Evolutionary conservation across 1,140 invertebrate genomes (phyloP).

Genomic region (Trichonephila clavipes): DNA sequence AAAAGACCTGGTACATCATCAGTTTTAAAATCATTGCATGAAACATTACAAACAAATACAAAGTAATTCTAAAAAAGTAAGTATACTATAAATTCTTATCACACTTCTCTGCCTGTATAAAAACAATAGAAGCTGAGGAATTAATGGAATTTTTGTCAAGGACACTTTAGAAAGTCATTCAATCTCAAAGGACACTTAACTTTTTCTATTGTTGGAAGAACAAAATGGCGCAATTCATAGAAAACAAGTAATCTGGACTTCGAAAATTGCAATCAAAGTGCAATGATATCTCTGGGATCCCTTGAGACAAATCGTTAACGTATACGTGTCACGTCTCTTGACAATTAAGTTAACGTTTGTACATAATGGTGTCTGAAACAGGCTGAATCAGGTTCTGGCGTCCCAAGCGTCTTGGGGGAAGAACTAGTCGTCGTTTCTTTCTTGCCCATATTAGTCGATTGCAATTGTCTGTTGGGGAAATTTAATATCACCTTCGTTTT

Average conservation of each 20-base stretch:
- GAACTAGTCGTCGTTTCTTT: background rate
- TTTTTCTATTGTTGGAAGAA: background rate
- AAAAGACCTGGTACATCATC: too few species aligned
- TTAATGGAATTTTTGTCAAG: background rate
- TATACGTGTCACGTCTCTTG: slow-evolving; percentile 6
- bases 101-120: background rate
- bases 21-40: too few species aligned
- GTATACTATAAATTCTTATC: too few species aligned
- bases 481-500: slow-evolving; percentile 21
- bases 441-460: background rate
- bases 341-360: slow-evolving; percentile 35
- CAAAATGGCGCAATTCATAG: slow-evolving; percentile 4
- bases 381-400: background rate
- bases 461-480: background rate
- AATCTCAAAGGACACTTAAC: background rate
- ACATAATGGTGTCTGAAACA: slow-evolving; percentile 26
- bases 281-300: slow-evolving; percentile 2
- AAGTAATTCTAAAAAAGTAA: too few species aligned
- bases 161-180: background rate
- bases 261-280: slow-evolving; percentile 32
- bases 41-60: too few species aligned
- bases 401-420: background rate
- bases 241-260: background rate
- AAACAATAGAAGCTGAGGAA: background rate
- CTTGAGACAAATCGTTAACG: background rate